These are phyloP conservation scores for Cryptoprocta ferox DNA, from an alignment of 2,797 vertebrate genomes.

Conservation along the genomic window DNA sequence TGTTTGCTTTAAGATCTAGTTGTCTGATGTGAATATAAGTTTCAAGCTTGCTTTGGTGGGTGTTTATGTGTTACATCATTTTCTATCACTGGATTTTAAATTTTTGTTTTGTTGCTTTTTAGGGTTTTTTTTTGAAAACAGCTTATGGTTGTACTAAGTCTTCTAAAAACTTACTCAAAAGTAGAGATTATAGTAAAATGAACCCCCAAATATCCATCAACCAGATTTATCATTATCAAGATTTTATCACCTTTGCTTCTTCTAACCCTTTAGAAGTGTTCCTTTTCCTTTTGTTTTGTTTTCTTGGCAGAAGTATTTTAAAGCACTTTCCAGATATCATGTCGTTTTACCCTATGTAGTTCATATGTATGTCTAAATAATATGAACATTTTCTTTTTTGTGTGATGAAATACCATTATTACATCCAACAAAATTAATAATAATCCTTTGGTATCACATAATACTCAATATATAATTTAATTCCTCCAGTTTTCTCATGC, in stretches of 20 bases:
- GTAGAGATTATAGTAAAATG: background rate
- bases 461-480: background rate
- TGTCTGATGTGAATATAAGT: background rate
- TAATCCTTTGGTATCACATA: background rate
- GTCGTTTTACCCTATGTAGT: background rate
- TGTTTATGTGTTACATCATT: background rate
- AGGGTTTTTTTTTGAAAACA: background rate
- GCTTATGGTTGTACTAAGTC: background rate
- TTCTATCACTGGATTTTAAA: background rate
- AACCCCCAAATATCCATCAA: background rate
- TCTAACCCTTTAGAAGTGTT: conserved; percentile 3
- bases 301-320: background rate
- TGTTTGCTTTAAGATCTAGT: background rate
- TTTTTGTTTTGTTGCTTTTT: background rate
- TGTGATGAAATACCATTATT: background rate
- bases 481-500: background rate
- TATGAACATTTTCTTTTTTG: background rate
- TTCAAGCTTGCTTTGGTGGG: background rate
- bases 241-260: background rate
- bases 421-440: background rate
- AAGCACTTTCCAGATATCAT: background rate
- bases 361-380: background rate
- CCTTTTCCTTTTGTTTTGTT: background rate
- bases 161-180: background rate
- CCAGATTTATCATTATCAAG: background rate